Base-by-base conservation (phyloP, 2,113 vertebrate genomes). In the Vidua macroura region DNA sequence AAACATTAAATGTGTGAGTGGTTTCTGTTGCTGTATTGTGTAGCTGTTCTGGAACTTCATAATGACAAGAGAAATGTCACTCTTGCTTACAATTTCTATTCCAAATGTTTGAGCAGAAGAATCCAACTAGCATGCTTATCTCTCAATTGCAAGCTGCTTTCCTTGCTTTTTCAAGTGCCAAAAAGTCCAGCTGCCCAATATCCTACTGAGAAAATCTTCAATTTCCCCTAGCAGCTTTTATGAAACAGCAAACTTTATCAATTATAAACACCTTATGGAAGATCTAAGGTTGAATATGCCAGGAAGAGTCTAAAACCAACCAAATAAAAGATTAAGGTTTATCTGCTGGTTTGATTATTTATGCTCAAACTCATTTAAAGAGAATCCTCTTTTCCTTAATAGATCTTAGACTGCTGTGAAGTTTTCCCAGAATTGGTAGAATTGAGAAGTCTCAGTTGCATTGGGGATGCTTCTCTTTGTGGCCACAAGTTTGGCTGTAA, bases 141-240 rank as follows among this genome's bases (percentile, higher is more conserved):
- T 87, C 35, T 90, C 59, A 59, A 0, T n/a, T 91, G 55, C 87
- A 94, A 96, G 64, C 75, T 67, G 16, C 17, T 73, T 91, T 91
- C 27, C 27, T 74, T 80, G 46, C 19, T 83, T 93, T 91, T 58
- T 73, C 75, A 86, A 51, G 55, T 92, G 94, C 91, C 87, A 95
- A 77, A 79, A 70, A 41, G 46, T 83, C 59, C 64, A 90, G 33
- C 63, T 90, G 67, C 46, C 63, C 46, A 87, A 48, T 88, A 86
- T 63, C 70, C 59, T 68, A 37, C 66, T 66, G 59, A 66, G 70
- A 90, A 96, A 90, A 90, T 69, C 82, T 90, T 91, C 21, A 28
- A 6, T 87, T 95, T 89, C 70, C 53, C 33, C 41, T 76, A 25
- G 37, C 33, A 82, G 46, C 28, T 51, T 95, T 91, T 73, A 67